Conservation (phyloP, 2,888 invertebrate genomes). For the Cheilosia vulpina region DNA sequence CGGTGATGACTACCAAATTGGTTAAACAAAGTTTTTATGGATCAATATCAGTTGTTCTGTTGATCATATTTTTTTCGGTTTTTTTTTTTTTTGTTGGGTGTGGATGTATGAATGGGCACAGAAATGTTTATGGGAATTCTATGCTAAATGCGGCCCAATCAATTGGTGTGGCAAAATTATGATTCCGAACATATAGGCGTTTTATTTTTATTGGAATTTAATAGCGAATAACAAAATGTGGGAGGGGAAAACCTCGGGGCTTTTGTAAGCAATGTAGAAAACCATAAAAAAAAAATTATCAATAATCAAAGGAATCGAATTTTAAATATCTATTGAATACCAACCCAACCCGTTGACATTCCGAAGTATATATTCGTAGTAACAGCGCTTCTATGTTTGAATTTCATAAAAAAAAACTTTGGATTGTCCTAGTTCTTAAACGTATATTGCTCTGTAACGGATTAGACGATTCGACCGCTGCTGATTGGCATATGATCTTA, state of each 20-base stretch:
- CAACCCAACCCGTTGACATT: no score
- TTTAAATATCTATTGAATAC: neutral
- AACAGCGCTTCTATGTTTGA: no score
- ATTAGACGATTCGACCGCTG: no score
- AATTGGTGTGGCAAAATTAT: slow-evolving; percentile 35
- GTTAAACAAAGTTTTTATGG: neutral
- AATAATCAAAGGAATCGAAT: neutral
- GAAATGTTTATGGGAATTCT: slow-evolving; percentile 33
- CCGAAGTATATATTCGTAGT: no score
- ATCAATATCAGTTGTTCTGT: slow-evolving; percentile 24
- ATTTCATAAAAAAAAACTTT: no score
- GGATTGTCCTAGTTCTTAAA: no score
- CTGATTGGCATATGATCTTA: no score
- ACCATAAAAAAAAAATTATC: neutral
- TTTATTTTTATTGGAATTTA: slow-evolving; percentile 19
- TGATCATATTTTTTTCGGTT: slow-evolving; percentile 24
- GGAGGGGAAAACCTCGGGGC: slow-evolving; percentile 17
- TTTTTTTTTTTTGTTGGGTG: slow-evolving; percentile 1
- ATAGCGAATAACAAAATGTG: neutral
- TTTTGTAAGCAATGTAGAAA: slow-evolving; percentile 5
- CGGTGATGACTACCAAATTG: neutral
- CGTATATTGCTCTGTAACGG: no score
- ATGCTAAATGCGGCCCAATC: slow-evolving; percentile 17
- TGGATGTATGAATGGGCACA: neutral
- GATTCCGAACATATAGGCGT: slow-evolving; percentile 25